Evolutionary conservation across 2,113 vertebrate genomes (phyloP).

Genomic region (Anguilla rostrata): DNA sequence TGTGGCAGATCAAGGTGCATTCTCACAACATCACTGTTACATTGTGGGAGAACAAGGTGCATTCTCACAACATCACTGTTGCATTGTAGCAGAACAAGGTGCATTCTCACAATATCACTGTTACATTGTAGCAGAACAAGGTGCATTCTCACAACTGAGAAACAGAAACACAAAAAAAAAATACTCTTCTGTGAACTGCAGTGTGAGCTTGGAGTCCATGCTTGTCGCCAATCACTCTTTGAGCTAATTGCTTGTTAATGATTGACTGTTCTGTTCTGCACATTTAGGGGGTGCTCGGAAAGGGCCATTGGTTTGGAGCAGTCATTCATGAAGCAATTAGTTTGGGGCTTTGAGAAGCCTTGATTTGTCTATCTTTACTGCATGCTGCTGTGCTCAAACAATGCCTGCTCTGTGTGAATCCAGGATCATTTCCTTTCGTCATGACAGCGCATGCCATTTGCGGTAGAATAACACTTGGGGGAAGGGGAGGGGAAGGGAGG

Average conservation of each 20-base stretch:
- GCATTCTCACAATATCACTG: background rate
- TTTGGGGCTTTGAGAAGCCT: background rate
- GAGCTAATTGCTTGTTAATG: conserved; percentile 27
- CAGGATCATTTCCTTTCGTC: background rate
- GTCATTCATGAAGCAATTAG: conserved; percentile 22
- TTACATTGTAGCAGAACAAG: too few relatives aligned
- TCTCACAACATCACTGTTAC: background rate
- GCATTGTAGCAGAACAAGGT: background rate
- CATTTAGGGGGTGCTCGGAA: background rate
- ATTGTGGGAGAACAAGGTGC: too few relatives aligned
- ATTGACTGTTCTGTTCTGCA: background rate
- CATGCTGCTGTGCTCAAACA: background rate
- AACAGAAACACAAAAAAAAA: background rate
- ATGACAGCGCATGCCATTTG: background rate
- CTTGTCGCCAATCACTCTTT: background rate
- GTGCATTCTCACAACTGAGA: background rate
- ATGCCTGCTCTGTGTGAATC: background rate
- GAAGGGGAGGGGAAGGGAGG: too few relatives aligned
- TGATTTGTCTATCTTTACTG: background rate
- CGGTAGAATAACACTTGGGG: background rate
- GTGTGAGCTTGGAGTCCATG: background rate
- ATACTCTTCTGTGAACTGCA: background rate
- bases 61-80: background rate
- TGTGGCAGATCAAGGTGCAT: too few relatives aligned
- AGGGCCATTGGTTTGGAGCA: background rate